phyloP scores from a whole-genome alignment of 2,113 vertebrate genomes.

The Recurvirostra avosetta region DNA sequence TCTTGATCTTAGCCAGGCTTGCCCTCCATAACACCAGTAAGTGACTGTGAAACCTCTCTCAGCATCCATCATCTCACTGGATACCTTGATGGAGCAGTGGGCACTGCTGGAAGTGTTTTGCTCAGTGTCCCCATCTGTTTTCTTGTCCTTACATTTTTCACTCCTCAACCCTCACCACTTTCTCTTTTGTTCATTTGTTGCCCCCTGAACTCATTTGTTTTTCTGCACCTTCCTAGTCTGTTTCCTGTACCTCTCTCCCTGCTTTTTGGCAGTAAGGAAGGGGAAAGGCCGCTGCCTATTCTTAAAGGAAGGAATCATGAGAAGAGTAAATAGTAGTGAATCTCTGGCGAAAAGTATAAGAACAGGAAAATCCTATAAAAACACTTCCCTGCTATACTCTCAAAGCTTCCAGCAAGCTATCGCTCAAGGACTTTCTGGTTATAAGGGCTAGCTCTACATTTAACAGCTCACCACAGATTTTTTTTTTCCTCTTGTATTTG shows the following conservation, averaged over 20 bases:
- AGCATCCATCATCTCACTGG: not conserved
- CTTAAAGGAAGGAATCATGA: not conserved
- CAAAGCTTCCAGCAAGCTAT: not conserved
- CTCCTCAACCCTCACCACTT: not conserved
- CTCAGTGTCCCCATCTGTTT: not conserved
- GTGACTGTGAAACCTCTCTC: not conserved
- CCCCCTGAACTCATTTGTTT: not conserved
- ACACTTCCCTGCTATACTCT: not conserved
- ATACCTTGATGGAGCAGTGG: not conserved
- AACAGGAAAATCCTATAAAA: not conserved
- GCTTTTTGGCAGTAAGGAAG: not conserved
- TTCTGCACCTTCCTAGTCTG: not conserved
- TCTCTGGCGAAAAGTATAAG: not conserved
- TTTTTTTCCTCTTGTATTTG: not conserved
- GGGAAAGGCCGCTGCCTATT: not conserved
- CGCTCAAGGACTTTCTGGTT: not conserved
- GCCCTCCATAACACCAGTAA: rapidly evolving
- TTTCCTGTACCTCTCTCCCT: not conserved
- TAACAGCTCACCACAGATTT: not conserved
- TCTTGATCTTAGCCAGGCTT: not conserved
- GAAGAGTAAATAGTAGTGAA: not conserved
- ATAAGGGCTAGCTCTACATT: not conserved
- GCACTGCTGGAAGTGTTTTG: not conserved
- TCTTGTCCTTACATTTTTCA: not conserved
- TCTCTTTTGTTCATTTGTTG: not conserved